These are phyloP conservation scores for Rhabdophis nuchalis DNA, from an alignment of 2,797 vertebrate species.

Conservation along the genomic window DNA sequence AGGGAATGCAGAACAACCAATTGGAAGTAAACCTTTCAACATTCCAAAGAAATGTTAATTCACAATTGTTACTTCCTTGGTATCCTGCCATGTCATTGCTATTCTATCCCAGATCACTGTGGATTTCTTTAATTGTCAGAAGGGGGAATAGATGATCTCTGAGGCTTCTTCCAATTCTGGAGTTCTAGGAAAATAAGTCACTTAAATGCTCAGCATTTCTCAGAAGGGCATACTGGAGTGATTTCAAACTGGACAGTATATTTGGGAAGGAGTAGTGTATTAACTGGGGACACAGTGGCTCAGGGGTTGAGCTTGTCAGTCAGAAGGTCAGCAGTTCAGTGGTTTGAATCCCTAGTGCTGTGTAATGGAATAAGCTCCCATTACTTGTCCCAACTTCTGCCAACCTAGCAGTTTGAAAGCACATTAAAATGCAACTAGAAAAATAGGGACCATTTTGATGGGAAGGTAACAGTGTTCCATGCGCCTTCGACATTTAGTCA, in stretches of 20 bases:
- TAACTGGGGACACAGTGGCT: no score
- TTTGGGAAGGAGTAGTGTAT: not conserved
- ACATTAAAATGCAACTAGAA: no score
- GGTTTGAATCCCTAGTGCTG: no score
- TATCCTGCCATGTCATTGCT: not conserved
- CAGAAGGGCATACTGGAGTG: not conserved
- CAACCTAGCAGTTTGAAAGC: no score
- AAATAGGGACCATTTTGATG: no score
- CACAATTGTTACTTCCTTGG: not conserved
- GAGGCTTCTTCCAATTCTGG: not conserved
- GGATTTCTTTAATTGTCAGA: not conserved
- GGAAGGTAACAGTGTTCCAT: no score
- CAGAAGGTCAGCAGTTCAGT: no score
- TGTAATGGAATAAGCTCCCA: no score
- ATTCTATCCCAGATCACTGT: not conserved
- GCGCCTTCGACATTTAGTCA: no score
- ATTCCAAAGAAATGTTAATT: not conserved
- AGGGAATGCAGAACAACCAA: not conserved
- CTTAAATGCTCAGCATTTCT: not conserved
- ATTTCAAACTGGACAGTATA: not conserved
- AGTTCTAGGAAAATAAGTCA: not conserved
- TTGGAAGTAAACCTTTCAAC: not conserved
- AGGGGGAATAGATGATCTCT: not conserved
- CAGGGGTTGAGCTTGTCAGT: no score
- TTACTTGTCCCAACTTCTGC: no score